Evolutionary conservation across 1,140 invertebrate genomes (phyloP).

Genomic region (Antheraea pernyi): DNA sequence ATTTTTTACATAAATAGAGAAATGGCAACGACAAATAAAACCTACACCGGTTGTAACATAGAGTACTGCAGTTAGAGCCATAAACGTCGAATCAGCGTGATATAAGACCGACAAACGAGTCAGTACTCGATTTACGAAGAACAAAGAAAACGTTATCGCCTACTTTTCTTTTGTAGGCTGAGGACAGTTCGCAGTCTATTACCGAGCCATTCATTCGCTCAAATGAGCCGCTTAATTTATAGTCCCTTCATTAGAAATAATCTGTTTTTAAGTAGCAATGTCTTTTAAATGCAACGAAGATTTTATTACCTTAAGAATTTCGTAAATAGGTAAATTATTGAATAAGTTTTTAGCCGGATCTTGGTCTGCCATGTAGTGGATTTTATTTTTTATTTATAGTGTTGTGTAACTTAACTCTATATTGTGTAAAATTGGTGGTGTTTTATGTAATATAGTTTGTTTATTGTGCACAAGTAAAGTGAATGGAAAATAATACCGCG

Average conservation of each 20-base stretch:
- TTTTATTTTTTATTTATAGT: no score
- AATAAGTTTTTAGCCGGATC: no score
- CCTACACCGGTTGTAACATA: constrained; percentile 46
- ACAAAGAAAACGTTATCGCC: constrained; percentile 60
- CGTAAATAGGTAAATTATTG: no score
- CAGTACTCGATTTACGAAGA: constrained; percentile 70
- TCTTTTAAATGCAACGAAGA: constrained; percentile 20
- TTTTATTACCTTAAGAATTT: not conserved
- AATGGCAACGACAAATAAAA: constrained; percentile 24
- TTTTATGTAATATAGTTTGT: no score
- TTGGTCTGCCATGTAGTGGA: no score
- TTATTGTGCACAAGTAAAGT: no score
- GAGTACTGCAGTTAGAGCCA: constrained; percentile 42
- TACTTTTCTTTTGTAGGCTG: constrained; percentile 66
- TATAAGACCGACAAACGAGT: constrained; percentile 71
- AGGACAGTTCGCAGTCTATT: constrained; percentile 70
- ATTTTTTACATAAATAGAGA: constrained; percentile 6
- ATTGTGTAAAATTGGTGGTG: no score
- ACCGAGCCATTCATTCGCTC: constrained; percentile 64
- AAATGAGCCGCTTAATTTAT: constrained; percentile 74
- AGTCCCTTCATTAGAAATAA: constrained; percentile 50
- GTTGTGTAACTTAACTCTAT: no score
- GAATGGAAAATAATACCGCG: no score
- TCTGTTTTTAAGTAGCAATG: constrained; percentile 51
- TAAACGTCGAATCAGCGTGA: constrained; percentile 73